phyloP scores from a whole-genome alignment of 2,113 vertebrate genomes.

The Passerina amoena region DNA sequence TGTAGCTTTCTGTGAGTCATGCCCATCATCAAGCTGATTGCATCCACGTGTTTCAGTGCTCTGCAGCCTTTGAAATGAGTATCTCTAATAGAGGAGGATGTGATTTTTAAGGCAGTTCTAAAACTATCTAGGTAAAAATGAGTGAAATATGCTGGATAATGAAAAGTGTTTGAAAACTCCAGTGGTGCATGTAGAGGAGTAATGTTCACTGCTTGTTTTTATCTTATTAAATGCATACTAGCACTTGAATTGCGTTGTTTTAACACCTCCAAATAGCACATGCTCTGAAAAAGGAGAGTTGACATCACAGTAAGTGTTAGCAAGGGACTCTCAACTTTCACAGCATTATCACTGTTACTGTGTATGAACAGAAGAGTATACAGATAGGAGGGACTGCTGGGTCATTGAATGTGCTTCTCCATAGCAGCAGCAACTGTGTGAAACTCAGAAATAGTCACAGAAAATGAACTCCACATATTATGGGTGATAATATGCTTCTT shows the following conservation, averaged over 20 bases:
- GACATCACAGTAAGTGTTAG: neutral
- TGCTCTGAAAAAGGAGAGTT: neutral
- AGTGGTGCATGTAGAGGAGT: neutral
- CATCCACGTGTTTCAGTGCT: neutral
- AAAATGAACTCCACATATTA: neutral
- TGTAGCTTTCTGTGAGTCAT: neutral
- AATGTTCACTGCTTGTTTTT: slow-evolving; percentile 33
- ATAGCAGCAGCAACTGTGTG: neutral
- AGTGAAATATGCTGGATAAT: slow-evolving; percentile 17
- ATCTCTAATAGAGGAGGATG: neutral
- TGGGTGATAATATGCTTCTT: neutral
- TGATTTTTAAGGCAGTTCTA: slow-evolving; percentile 14
- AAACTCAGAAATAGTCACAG: neutral
- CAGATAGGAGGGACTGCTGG: neutral
- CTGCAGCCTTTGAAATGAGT: neutral
- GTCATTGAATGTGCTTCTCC: neutral
- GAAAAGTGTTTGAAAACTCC: slow-evolving; percentile 43
- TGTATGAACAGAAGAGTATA: neutral
- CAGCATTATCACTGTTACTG: neutral
- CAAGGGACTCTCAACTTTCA: neutral
- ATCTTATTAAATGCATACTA: slow-evolving; percentile 13
- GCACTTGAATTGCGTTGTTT: slow-evolving; percentile 24
- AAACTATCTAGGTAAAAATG: slow-evolving; percentile 28
- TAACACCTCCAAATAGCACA: neutral
- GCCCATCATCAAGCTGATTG: neutral